Percentiles rank a stretch among this genome's conserved stretches.
Conservation (phyloP, 2,888 invertebrate species). For the Bellardia bayeri region DNA sequence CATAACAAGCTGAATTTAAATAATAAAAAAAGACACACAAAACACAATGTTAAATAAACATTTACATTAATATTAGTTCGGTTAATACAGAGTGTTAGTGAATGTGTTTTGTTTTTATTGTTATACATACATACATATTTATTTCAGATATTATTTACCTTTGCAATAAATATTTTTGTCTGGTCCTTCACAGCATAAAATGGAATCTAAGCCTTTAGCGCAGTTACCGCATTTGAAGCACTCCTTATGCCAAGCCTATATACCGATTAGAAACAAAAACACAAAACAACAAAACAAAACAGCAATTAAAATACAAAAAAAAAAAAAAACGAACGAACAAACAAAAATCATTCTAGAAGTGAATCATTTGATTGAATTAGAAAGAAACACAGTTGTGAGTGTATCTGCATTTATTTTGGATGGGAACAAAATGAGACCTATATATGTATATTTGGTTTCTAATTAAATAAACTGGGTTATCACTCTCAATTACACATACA, state of each 20-base stretch:
- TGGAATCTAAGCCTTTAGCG: slow-evolving; percentile 94
- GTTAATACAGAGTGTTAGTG: not conserved
- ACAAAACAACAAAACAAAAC: slow-evolving; percentile 30
- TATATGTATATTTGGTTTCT: not conserved
- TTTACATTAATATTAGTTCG: not conserved
- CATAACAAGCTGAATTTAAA: slow-evolving; percentile 92
- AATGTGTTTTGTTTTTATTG: not conserved
- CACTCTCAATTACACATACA: no score
- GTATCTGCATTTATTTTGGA: no score
- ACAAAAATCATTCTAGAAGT: not conserved
- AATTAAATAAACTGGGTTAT: no score
- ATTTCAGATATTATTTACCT: slow-evolving; percentile 85
- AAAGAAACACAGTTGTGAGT: not conserved
- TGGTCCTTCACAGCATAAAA: slow-evolving; percentile 96
- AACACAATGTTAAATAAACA: slow-evolving; percentile 17
- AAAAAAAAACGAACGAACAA: not conserved
- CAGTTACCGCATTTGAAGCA: slow-evolving; percentile 97
- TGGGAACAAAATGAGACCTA: no score
- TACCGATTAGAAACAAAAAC: slow-evolving; percentile 11
- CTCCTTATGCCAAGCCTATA: slow-evolving; percentile 91
- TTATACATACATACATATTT: no score
- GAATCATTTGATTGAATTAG: not conserved
- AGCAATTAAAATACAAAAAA: slow-evolving; percentile 27
- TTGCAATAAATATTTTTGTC: slow-evolving; percentile 98
- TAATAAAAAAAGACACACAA: slow-evolving; percentile 27